Base-by-base conservation (phyloP, 1,140 invertebrate genomes). In the Ruditapes philippinarum region DNA sequence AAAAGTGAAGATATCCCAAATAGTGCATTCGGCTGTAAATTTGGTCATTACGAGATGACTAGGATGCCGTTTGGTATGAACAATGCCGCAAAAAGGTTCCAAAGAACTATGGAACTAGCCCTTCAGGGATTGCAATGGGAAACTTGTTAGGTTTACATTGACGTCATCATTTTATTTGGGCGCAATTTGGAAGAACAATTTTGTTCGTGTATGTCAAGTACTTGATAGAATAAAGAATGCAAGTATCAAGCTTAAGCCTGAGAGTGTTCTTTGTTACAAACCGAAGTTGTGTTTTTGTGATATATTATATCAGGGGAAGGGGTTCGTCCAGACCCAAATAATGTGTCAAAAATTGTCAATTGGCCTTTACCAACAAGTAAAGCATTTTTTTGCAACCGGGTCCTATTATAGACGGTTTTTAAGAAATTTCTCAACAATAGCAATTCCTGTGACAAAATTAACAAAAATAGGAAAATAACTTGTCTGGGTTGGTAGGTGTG, bases 1-100 rank as follows among this genome's bases (percentile, higher is more conserved):
- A n/a, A n/a, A n/a, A n/a, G n/a, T n/a, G 89, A 92, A 9, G 93
- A 94, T 62, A 92, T 86, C 14, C 80, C 95, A 57, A 94, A 95
- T 68, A 96, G 96, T 0, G 90, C 86, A 22, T 88, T 91, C 76
- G 17, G 33, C 28, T 54, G 78, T 17, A 68, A 83, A 49, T 83
- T 28, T 31, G 60, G 40, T 11, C 73, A 57, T 42, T 79, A 19
- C 31, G 88, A 76, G 25, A 51, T 33, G 62, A 76, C 54, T 1
- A n/a, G 28, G 12, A 60, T 65, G 76, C 78, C 86, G 1, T 76
- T 62, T 25, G 49, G 60, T 42, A 40, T 51, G 9, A 73, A 45
- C 19, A 81, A 81, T 62, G 57, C 79, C 4, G 54, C 62, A 4
- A 28, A 33, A 17, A 89, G 81, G 0, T 89, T 85, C 49, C 36